These are phyloP conservation scores for Rhorus exstirpatorius DNA, from an alignment of 2,888 invertebrate species.

Conservation along the genomic window DNA sequence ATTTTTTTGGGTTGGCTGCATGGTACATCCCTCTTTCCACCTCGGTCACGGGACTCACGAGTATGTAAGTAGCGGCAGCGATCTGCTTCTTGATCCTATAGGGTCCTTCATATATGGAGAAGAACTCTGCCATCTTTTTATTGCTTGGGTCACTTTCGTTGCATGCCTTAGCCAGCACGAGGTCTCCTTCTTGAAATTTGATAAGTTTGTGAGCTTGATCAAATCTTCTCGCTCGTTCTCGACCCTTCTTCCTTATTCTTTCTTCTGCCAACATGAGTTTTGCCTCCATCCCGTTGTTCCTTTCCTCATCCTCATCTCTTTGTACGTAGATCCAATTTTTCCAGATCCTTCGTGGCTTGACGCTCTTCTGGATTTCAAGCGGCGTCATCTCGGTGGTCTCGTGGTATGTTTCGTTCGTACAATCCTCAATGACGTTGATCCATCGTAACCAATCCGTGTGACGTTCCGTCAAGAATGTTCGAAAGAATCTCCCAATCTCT, in stretches of 20 bases:
- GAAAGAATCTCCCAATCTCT: constrained; percentile 34
- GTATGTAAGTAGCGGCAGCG: constrained; percentile 1
- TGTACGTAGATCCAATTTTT: too few species aligned
- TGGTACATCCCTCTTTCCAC: constrained; percentile 8
- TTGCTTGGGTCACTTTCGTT: constrained; percentile 18
- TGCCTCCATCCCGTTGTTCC: too few species aligned
- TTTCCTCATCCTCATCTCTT: too few species aligned
- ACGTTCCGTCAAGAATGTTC: constrained; percentile 13
- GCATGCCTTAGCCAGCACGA: constrained; percentile 1
- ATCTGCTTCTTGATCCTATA: constrained; percentile 15
- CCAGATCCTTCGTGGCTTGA: too few species aligned
- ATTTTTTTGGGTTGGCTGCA: neutral
- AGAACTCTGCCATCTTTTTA: constrained; percentile 18
- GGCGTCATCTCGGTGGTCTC: constrained; percentile 13
- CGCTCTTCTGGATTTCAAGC: too few species aligned
- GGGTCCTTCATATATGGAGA: constrained; percentile 10
- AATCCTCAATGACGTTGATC: too few species aligned
- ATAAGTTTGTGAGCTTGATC: too few species aligned
- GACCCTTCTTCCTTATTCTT: neutral
- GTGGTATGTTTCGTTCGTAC: neutral
- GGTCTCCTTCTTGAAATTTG: neutral
- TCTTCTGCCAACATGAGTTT: neutral
- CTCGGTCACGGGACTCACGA: neutral
- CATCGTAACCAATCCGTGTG: neutral
- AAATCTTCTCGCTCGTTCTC: neutral